Percentiles rank a stretch among this genome's conserved stretches.
These are phyloP conservation scores for Chamaedrilus cognettii DNA, from an alignment of 2,888 invertebrate species.

Conservation along the genomic window DNA sequence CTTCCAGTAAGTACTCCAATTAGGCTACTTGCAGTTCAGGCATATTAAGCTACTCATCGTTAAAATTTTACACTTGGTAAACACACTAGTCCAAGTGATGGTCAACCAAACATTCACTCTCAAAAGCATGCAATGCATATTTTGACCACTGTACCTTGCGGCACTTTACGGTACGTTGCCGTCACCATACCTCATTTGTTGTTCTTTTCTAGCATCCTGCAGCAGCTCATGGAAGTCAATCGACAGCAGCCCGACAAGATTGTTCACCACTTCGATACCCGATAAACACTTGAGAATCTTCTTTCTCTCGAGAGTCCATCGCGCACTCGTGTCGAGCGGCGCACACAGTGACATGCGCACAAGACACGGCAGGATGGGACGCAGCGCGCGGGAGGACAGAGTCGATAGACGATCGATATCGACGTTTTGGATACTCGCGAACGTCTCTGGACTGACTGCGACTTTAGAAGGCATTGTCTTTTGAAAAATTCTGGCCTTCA, in stretches of 20 bases:
- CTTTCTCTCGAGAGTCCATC: slow-evolving; percentile 82
- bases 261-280: slow-evolving; percentile 91
- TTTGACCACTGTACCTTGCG: background rate
- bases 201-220: slow-evolving; percentile 88
- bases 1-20: too few relatives aligned
- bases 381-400: slow-evolving; percentile 77
- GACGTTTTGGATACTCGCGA: slow-evolving; percentile 52
- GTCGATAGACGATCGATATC: slow-evolving; percentile 71
- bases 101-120: too few relatives aligned
- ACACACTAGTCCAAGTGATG: too few relatives aligned
- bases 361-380: slow-evolving; percentile 88
- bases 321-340: slow-evolving; percentile 81
- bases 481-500: too few relatives aligned
- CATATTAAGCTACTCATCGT: too few relatives aligned
- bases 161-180: background rate
- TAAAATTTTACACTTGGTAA: too few relatives aligned
- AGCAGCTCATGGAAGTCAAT: slow-evolving; percentile 93
- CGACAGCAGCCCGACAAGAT: slow-evolving; percentile 87
- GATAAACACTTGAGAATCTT: slow-evolving; percentile 86
- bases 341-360: slow-evolving; percentile 88
- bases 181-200: slow-evolving; percentile 75
- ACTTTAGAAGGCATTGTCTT: slow-evolving; percentile 2
- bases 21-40: too few relatives aligned
- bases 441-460: slow-evolving; percentile 26
- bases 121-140: slow-evolving; percentile 48